These are phyloP conservation scores for Mirza zaza DNA, from an alignment of 2,113 vertebrate genomes.

Conservation along the genomic window DNA sequence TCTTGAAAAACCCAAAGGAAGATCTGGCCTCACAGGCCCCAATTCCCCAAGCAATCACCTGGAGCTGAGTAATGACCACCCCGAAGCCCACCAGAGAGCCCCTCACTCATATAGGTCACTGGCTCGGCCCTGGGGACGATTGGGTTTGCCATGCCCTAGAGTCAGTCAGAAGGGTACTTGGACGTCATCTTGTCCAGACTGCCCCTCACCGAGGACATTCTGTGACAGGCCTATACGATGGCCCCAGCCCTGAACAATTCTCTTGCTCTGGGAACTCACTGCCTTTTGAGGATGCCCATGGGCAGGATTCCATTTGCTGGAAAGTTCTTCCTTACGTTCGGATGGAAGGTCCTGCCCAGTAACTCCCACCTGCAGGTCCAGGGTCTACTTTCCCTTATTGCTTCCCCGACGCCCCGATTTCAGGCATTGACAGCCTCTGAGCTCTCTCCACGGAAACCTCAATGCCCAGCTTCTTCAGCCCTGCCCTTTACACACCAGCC, in stretches of 20 bases:
- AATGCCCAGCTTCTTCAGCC: neutral
- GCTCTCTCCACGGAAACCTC: neutral
- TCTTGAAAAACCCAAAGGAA: constrained; percentile 21
- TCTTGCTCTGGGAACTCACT: neutral
- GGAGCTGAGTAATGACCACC: neutral
- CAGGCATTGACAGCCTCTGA: neutral
- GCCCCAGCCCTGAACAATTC: neutral
- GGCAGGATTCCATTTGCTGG: neutral
- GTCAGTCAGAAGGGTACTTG: neutral
- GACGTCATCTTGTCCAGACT: neutral
- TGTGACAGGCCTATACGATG: fast-evolving
- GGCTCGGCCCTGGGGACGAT: too few relatives aligned
- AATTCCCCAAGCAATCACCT: neutral
- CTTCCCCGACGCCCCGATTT: neutral
- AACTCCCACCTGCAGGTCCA: neutral
- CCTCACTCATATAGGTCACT: neutral
- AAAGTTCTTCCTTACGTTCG: neutral
- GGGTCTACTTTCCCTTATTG: neutral
- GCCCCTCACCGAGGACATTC: neutral
- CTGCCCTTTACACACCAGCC: neutral
- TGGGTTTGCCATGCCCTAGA: neutral
- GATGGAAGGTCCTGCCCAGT: neutral
- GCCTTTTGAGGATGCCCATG: neutral
- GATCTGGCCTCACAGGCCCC: neutral
- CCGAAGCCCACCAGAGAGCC: neutral